Evolutionary conservation across 2,888 invertebrate species (phyloP), one percentile per base, ranked within the genome.

Genomic region (Rugalucina vietnamica): DNA sequence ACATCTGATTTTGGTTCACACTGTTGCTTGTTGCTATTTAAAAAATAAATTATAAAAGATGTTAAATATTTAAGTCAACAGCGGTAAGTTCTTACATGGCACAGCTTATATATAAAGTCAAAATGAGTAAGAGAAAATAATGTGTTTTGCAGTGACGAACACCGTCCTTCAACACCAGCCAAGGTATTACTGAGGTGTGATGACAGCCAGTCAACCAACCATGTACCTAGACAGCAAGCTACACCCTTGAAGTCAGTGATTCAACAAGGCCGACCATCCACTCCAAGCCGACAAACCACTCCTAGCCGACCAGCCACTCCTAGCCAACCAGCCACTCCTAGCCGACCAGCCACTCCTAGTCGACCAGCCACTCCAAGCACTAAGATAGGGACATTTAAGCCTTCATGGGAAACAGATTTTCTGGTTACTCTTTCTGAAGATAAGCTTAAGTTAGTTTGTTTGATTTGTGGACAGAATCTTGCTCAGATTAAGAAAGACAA

Each of bases 391-490:
- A 57, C 57, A 57, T 57, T 24, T 57, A 57, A 57, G 24, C 21
- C 3, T 57, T 57, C 57, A 1, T 27, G 57, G 57, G 57, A 57
- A 57, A 57, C 29, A 57, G 57, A 57, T 27, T 57, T 57, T 57
- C 57, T 57, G 29, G 57, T 57, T 12, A 57, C 29, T 57, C 29
- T 57, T 57, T 57, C 29, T 57, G 57, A 57, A 57, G 57, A 57
- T 57, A 57, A 27, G 14, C 24, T 29, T 29, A 24, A 57, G 14
- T 27, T 57, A 14, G 57, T 57, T 21, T 57, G 57, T 57, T 57
- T 57, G 57, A 57, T 57, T 57, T 57, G 57, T 27, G 29, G 57
- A 57, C 57, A 57, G 57, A 57, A 57, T 21, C 57, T 57, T 57
- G 29, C 57, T 57, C 57, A 57, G 57, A 57, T 57, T 57, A 57